Evolutionary conservation across 92 coral and sea anemone genomes (phyloP), one percentile per base, ranked within the genome.

Genomic region (Epizoanthus ramosus): DNA sequence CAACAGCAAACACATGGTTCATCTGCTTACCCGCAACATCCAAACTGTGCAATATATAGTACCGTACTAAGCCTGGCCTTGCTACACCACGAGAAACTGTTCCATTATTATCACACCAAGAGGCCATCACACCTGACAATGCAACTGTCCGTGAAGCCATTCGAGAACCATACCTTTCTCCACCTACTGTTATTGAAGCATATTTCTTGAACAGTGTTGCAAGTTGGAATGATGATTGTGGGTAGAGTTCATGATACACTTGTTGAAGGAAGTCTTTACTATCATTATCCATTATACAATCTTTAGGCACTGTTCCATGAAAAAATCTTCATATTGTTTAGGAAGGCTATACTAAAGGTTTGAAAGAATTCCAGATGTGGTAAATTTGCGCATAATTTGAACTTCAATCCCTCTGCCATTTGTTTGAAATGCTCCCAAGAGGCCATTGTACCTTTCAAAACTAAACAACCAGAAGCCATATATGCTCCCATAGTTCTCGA

Each of bases 381-480:
- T 63, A 35, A 87, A 87, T 37, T 83, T 90, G 60, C 87, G 74
- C 94, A 84, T 90, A 17, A 84, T 39, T 35, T 84, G 93, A 3
- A 90, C 69, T 64, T 90, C 89, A 14, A 84, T 84, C 6, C 79
- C 65, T 63, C 69, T 85, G 68, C 86, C 87, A 80, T 91, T 87
- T 12, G 91, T 80, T 45, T 76, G 67, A 66, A 45, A 73, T n/a
- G 80, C 71, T 33, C 89, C 93, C 35, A 91, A 56, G 23, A 91
- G 85, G 10, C 91, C 94, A 84, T 85, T 87, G 58, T 74, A 90
- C 37, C 91, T 16, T 75, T 91, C 94, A 71, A 91, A 91, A 66
- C 91, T 91, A 28, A 91, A 91, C 47, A 91, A 73, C 94, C 89
- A 91, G 65, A 90, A 90, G 16, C 89, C 87, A 85, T 83, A 86